Base-by-base conservation (phyloP, 1,140 invertebrate genomes). In the Notospermus geniculatus region DNA sequence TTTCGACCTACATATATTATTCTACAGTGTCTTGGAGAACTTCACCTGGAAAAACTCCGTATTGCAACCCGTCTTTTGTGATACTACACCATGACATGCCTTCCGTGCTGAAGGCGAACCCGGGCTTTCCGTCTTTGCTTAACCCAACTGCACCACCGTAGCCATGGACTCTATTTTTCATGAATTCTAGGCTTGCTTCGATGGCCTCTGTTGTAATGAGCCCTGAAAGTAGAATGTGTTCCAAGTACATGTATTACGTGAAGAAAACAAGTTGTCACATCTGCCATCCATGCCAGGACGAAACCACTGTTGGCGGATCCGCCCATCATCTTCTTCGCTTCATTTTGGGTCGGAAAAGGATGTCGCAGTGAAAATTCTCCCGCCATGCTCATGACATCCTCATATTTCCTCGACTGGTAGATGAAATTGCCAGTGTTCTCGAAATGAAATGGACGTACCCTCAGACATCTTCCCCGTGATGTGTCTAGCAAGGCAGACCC, bases 31-130 rank as follows among this genome's bases (percentile, higher is more conserved):
- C 59, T 17, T 13, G 54, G 25, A 66, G 64, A 39, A 69, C 63
- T 36, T 74, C 69, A 11, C 60, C 66, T 29, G 63, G 64, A 29
- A 75, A 70, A 5, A 82, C 62, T 19, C 81, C 82, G 64, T 71
- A 80, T 60, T 76, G 71, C n/a, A 83, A 55, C 7, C 67, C 57
- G 59, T 83, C 81, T 22, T 85, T 83, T 60, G 85, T 84, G 9
- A 86, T 82, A 71, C 88, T 91, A 2, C 87, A 88, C 90, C 90
- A 92, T 1, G 89, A 83, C 91, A n/a, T 92, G 65, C 87, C 83
- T 5, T 85, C 82, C 1, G 88, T 88, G 9, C 84, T 88, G 73
- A 90, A 92, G 64, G 85, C 79, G 39, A 88, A 80, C 9, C 88
- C 90, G 30, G 91, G 76, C 11, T 89, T 84, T 1, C 90, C 90